Conservation (phyloP, 2,888 invertebrate species). For the Sinohyriopsis cumingii region DNA sequence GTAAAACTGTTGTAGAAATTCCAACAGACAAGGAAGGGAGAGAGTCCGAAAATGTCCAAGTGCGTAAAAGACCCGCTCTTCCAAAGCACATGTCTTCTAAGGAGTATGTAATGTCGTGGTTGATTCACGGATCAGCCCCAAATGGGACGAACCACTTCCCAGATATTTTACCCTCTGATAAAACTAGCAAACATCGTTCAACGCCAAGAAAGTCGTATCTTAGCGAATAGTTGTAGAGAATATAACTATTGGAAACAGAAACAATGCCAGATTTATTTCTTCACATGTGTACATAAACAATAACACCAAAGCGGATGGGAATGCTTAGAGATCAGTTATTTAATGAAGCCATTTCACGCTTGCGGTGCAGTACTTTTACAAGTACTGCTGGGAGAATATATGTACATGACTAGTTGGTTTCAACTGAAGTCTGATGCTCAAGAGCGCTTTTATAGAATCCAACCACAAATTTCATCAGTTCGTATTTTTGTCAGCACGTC, state of each 20-base stretch:
- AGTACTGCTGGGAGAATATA: too few species aligned
- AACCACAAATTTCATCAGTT: too few species aligned
- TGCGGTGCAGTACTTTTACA: too few species aligned
- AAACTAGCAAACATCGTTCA: conserved; percentile 19
- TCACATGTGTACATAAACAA: too few species aligned
- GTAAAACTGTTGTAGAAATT: conserved; percentile 4
- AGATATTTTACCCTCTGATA: conserved; percentile 31
- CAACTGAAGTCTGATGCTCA: too few species aligned
- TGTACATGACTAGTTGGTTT: too few species aligned
- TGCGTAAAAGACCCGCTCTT: conserved; percentile 18
- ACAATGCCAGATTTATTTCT: too few species aligned
- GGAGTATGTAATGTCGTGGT: conserved; percentile 53
- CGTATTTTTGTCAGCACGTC: too few species aligned
- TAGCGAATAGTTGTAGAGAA: conserved; percentile 27
- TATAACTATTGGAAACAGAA: background rate
- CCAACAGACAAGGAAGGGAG: conserved; percentile 7
- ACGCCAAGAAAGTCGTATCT: conserved; percentile 23
- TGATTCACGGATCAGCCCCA: conserved; percentile 52
- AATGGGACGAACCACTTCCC: conserved; percentile 47
- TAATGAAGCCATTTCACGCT: too few species aligned
- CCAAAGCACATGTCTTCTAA: conserved; percentile 47
- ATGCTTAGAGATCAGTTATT: too few species aligned
- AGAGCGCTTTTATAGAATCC: too few species aligned
- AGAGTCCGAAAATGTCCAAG: background rate
- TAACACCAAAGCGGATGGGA: too few species aligned